phyloP scores from a whole-genome alignment of 1,140 invertebrate species.

The Drosophila fuyamai region DNA sequence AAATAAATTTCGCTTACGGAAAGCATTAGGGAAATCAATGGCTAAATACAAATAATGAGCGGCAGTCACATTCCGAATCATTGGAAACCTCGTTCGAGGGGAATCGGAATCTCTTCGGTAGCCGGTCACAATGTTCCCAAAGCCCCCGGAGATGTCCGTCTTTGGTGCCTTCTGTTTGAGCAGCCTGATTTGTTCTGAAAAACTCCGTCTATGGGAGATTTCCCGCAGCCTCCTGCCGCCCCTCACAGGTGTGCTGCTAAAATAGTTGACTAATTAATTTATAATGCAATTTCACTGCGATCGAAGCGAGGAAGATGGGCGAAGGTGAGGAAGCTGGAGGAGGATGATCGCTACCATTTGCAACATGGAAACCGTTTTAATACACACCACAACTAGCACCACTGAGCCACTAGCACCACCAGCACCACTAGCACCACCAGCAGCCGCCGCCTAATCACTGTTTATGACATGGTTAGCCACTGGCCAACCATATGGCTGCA shows the following conservation, averaged over 20 bases:
- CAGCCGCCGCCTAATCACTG: slow-evolving; percentile 53
- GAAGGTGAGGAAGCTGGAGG: not conserved
- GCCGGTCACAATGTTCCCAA: slow-evolving; percentile 33
- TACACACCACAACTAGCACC: slow-evolving; percentile 49
- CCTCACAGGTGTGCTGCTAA: slow-evolving; percentile 51
- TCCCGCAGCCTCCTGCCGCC: not conserved
- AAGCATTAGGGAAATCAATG: slow-evolving; percentile 35
- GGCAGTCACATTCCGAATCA: slow-evolving; percentile 20
- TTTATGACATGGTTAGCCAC: slow-evolving; percentile 54
- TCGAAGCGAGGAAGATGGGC: not conserved
- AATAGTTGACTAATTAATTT: slow-evolving; percentile 67
- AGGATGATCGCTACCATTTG: slow-evolving; percentile 42
- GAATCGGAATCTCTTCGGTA: slow-evolving; percentile 11
- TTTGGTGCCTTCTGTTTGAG: slow-evolving; percentile 25
- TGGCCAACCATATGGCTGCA: slow-evolving; percentile 17
- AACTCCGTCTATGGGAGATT: slow-evolving; percentile 25
- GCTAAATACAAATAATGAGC: slow-evolving; percentile 26
- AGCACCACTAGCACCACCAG: slow-evolving; percentile 14
- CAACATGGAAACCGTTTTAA: slow-evolving; percentile 75
- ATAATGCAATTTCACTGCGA: slow-evolving; percentile 63
- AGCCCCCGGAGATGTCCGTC: slow-evolving; percentile 44
- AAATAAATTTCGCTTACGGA: slow-evolving; percentile 7
- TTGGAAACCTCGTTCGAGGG: slow-evolving; percentile 7
- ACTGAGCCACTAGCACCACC: slow-evolving; percentile 1
- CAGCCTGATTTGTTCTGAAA: slow-evolving; percentile 36